Evolutionary conservation across 2,797 vertebrate species (phyloP), one percentile per base, ranked within the genome.

Genomic region (Prionace glauca): DNA sequence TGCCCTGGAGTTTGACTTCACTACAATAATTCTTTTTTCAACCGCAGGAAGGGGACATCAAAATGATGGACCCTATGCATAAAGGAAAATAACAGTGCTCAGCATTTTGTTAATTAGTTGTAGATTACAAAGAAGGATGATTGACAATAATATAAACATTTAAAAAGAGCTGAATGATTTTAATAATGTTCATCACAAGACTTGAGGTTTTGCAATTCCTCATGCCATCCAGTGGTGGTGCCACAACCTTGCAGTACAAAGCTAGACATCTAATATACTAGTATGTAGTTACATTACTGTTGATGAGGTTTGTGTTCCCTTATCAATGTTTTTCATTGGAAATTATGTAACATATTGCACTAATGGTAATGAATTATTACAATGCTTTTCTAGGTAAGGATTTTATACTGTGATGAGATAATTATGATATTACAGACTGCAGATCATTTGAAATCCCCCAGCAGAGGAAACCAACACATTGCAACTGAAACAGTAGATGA

Each of bases 11-110:
- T 45, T 84, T 45, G 20, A 24, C 20, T 84, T 65, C 45, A 18
- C 7, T 41, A 41, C 14, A 41, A 81, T 16, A 81, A 81, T 81
- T 77, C 12, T 67, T 24, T 41, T 79, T 81, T 81, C 41, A 41
- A 81, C 41, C 18, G 16, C 79, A 81, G 18, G n/a, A 84, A 9
- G 8, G 20, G 41, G 81, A 45, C 41, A 45, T 1, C 20, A 84
- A 81, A 81, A 41, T 20, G 16, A 18, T 41, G 0, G 79, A 98
- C 96, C 97, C 97, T 96, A 96, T 98, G 96, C 97, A 98, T 95
- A 97, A 97, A 95, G 97, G 97, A 0, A 98, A 98, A 96, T 98
- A 98, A 96, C 97, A 96, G 96, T 98, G 96, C 98, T 98, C 96
- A 97, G 96, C 96, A 98, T 97, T 96, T 97, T 96, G 65, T 97